A percentile compares a stretch with the other conserved stretches of the same genome.
Evolutionary conservation across 2,797 vertebrate species (phyloP).

Genomic region (Eulemur mongoz): DNA sequence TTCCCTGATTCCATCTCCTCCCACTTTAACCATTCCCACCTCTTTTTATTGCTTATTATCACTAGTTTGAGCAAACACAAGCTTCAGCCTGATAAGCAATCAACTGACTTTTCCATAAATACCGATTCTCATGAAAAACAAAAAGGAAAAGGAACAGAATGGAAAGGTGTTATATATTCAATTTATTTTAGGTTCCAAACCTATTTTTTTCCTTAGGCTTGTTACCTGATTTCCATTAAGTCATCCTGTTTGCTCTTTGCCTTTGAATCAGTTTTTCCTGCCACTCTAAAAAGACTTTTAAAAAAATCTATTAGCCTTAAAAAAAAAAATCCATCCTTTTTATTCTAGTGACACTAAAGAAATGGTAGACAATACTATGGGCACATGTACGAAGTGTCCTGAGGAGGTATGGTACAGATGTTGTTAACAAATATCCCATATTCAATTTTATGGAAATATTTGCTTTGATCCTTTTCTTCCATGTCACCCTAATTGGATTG

Average conservation of each 20-base stretch:
- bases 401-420: background rate
- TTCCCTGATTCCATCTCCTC: background rate
- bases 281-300: background rate
- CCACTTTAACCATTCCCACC: background rate
- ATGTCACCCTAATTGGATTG: background rate
- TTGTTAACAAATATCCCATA: background rate
- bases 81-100: conserved; percentile 69
- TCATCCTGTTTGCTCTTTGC: conserved; percentile 47
- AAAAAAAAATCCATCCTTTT: conserved; percentile 29
- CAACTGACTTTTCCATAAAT: conserved; percentile 72
- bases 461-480: conserved; percentile 25
- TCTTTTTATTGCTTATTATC: conserved; percentile 50
- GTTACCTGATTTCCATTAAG: conserved; percentile 68
- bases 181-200: conserved; percentile 71
- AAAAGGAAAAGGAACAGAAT: conserved; percentile 45
- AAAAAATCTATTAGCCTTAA: conserved; percentile 24
- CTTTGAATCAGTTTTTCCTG: conserved; percentile 62
- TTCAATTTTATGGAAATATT: background rate
- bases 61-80: conserved; percentile 58
- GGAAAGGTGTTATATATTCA: conserved; percentile 67
- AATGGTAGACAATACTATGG: background rate
- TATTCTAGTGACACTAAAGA: conserved; percentile 2
- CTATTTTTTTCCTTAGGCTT: conserved; percentile 51
- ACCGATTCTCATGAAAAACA: conserved; percentile 63
- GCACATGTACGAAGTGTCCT: background rate